A percentile compares a stretch with the other conserved stretches of the same genome.
These are phyloP conservation scores for Pseudobourletiella spinata DNA, from an alignment of 1,140 invertebrate genomes.

Conservation along the genomic window DNA sequence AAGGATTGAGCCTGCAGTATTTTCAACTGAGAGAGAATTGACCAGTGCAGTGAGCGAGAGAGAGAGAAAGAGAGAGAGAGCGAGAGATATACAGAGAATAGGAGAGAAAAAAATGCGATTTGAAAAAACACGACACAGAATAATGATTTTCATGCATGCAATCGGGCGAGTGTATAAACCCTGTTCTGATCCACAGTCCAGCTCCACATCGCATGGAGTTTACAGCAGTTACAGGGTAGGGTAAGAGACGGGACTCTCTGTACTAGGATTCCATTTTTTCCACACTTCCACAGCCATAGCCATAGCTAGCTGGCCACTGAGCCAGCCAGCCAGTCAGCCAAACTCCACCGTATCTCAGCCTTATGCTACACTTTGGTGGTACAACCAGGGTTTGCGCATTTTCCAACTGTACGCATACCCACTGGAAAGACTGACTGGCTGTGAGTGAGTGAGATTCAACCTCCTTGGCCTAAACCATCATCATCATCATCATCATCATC, in stretches of 20 bases:
- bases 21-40: too few species aligned
- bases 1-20: too few species aligned
- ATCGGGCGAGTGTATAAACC: slow-evolving; percentile 2
- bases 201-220: background rate
- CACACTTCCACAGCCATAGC: background rate
- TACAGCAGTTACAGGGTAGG: too few species aligned
- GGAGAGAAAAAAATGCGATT: slow-evolving; percentile 12
- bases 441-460: background rate
- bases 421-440: background rate
- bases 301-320: too few species aligned
- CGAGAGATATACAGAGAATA: background rate
- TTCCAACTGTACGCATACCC: too few species aligned
- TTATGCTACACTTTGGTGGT: too few species aligned
- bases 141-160: slow-evolving; percentile 30
- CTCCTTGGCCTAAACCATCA: background rate
- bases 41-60: background rate
- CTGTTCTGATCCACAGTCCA: background rate
- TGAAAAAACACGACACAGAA: slow-evolving; percentile 26
- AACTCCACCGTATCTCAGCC: background rate
- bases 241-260: background rate
- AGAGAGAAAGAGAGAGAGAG: background rate
- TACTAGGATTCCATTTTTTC: background rate
- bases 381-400: too few species aligned
- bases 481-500: background rate
- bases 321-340: too few species aligned